Base-by-base conservation (phyloP, 2,113 vertebrate genomes). In the Trogon melanurus region DNA sequence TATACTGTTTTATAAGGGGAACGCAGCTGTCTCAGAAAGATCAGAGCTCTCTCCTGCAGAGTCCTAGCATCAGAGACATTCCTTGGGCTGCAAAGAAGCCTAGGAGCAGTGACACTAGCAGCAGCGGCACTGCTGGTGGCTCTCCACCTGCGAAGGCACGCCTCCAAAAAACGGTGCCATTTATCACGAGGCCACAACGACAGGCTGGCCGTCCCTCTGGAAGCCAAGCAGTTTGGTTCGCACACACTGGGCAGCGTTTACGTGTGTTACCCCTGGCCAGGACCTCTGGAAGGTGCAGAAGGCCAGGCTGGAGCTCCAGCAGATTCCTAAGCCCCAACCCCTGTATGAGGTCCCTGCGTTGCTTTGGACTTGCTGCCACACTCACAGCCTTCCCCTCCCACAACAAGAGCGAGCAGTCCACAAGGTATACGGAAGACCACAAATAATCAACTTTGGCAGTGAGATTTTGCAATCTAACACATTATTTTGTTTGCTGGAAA, bases 11-110 rank as follows among this genome's bases (percentile, higher is more conserved):
- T 91, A 34, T 45, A 57, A 75, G 61, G 81, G 88, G 60, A 88
- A 80, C 3, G 3, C 78, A 95, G 67, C 71, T 89, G 80, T 67
- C 82, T 89, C 79, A 91, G 69, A 25, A 86, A 86, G 93, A 86
- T 89, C 95, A 86, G 72, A 91, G 82, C 27, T 69, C 70, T 79
- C 61, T 91, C 65, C 79, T 88, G 79, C 60, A 44, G 79, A 1
- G 38, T 64, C 61, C 85, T 19, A 60, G 56, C 60, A 80, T 53
- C 85, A 85, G 62, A 83, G 30, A 38, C 65, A 69, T 84, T 95
- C 56, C 72, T 23, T 5, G 56, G 47, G 25, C 13, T 1, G 3
- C 3, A 3, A 36, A 71, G 66, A 54, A 66, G 57, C 41, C 67
- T 6, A 22, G 16, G 34, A 85, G 81, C 78, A 29, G 8, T 2